These are phyloP conservation scores for Caenorhabditis becei DNA, from an alignment of 2,888 invertebrate genomes.

Conservation along the genomic window DNA sequence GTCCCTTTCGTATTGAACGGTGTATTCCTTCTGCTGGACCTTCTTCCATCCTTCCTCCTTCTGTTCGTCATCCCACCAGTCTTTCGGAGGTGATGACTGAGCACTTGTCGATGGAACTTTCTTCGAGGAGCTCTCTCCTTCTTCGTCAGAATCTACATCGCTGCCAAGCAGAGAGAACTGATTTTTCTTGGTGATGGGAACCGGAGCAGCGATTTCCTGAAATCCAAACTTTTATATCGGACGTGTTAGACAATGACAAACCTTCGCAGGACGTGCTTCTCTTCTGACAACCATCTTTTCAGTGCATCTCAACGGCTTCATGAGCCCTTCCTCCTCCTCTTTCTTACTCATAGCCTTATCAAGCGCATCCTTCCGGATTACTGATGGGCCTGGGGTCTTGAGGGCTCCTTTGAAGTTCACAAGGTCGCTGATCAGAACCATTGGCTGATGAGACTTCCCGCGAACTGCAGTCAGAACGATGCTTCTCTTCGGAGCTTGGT, in stretches of 20 bases:
- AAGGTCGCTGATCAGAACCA: constrained; percentile 65
- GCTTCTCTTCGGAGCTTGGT: constrained; percentile 95
- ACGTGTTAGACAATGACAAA: no score
- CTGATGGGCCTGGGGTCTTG: constrained; percentile 58
- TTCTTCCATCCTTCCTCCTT: constrained; percentile 47
- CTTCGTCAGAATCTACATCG: constrained; percentile 60
- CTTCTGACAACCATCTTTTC: constrained; percentile 62
- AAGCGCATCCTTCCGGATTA: constrained; percentile 57
- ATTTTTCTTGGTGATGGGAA: constrained; percentile 35
- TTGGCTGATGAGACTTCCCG: constrained; percentile 63
- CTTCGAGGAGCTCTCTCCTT: constrained; percentile 12
- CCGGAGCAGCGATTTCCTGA: constrained; percentile 45
- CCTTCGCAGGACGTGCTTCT: constrained; percentile 49
- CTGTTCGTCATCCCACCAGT: constrained; percentile 60
- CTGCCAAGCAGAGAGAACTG: constrained; percentile 35
- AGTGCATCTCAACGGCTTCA: constrained; percentile 53
- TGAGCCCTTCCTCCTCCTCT: constrained; percentile 47
- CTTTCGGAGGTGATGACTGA: constrained; percentile 39
- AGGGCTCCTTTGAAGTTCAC: constrained; percentile 68
- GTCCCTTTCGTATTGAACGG: constrained; percentile 46
- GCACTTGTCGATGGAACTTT: constrained; percentile 4
- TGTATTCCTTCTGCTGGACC: constrained; percentile 47
- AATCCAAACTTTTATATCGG: not conserved
- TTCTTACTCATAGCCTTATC: constrained; percentile 59
- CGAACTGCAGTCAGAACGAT: constrained; percentile 84